A percentile compares a stretch with the other conserved stretches of the same genome.
Evolutionary conservation across 2,113 vertebrate genomes (phyloP).

Genomic region (Lasiurus cinereus): DNA sequence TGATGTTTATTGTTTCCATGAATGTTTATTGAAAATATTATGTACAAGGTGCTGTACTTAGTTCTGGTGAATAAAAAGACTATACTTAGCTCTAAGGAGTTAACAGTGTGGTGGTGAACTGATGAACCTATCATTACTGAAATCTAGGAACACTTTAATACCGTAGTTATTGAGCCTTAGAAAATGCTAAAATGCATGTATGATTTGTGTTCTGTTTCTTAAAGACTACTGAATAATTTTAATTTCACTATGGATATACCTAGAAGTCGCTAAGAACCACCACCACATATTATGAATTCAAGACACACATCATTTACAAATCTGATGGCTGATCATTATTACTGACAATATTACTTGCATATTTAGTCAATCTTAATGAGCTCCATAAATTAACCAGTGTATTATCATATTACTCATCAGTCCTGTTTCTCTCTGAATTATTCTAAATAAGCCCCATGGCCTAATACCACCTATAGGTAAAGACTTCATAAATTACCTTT

Average conservation of each 20-base stretch:
- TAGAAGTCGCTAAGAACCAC: background rate
- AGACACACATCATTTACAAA: slow-evolving; percentile 35
- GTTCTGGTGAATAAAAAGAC: background rate
- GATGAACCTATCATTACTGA: slow-evolving; percentile 16
- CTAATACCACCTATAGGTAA: background rate
- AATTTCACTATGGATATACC: background rate
- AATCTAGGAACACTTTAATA: background rate
- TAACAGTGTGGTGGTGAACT: background rate
- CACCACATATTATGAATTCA: background rate
- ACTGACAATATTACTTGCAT: background rate
- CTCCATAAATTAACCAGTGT: slow-evolving; percentile 10
- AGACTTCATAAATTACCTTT: slow-evolving; percentile 35
- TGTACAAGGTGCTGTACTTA: background rate
- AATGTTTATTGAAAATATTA: slow-evolving; percentile 16
- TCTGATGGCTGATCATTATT: background rate
- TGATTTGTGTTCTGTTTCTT: background rate
- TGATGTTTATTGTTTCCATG: background rate
- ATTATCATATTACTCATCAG: slow-evolving; percentile 16
- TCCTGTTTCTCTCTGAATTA: slow-evolving; percentile 56
- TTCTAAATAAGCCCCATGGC: background rate
- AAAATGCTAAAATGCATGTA: slow-evolving; percentile 17
- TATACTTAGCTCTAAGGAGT: background rate
- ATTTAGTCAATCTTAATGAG: slow-evolving; percentile 30
- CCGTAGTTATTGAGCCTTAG: background rate
- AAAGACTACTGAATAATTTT: slow-evolving; percentile 23